Base-by-base conservation (phyloP, 2,113 vertebrate genomes). In the Chascanopsetta lugubris region DNA sequence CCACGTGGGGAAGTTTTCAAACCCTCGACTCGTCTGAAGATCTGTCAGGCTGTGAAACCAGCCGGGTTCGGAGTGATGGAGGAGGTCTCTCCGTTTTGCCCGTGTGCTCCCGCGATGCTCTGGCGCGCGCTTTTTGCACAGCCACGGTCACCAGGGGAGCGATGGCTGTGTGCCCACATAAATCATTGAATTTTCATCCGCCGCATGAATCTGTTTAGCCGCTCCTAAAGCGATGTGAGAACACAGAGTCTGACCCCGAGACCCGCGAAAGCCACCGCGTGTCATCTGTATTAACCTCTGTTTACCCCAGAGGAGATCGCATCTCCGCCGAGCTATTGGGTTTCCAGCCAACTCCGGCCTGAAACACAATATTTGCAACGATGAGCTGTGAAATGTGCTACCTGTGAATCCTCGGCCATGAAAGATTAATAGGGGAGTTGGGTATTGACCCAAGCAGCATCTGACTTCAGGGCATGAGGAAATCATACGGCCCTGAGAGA, bases 331-430 rank as follows among this genome's bases (percentile, higher is more conserved):
- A 54, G 69, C 69, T 64, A 83, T 88, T 72, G 61, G 65, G 72
- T 88, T 90, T 88, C 87, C 54, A 22, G 43, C 68, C 38, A 84
- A 72, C 68, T 77, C 61, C 58, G 51, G 81, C 71, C 55, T 71
- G 87, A 85, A 90, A 90, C 85, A 75, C 65, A 75, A 88, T 84
- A 80, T 73, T 71, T 61, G 64, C 72, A 48, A 79, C 24, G 73
- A 82, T 62, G 77, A 87, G 82, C 87, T 87, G 84, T 85, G 88
- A 91, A 90, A 90, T 80, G 57, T 82, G 82, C 87, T 75, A 82
- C 86, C 82, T 80, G 70, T 79, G 79, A 88, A 85, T 79, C 75
- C 69, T 64, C 45, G 48, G 55, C 40, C 84, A 90, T 90, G 64
- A 88, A 91, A 91, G 79, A 88, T 90, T 79, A 79, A 91, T 86